Base-by-base conservation (phyloP, 2,797 vertebrate species). In the Selene dorsalis region DNA sequence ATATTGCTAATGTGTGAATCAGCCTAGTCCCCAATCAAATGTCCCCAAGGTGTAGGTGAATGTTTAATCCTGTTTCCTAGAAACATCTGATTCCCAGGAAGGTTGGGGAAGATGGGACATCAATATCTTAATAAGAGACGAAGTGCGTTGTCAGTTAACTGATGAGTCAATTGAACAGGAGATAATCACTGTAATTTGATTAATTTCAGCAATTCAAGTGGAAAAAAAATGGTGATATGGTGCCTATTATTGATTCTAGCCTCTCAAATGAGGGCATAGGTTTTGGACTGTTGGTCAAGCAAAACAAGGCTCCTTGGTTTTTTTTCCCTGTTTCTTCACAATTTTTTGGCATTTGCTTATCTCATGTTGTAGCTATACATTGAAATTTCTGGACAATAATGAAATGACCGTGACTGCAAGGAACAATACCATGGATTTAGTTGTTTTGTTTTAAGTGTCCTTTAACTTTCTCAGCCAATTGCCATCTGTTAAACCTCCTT, bases 401-500 rank as follows among this genome's bases (percentile, higher is more conserved):
- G 32, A 8, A 20, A n/a, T 12, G 1, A 50, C 14, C 48, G 20
- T 5, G 1, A 53, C 20, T 32, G 35, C 1, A 48, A 41, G 5
- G 4, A 39, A 0, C 17, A 55, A 26, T 22, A 22, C 13, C 10
- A 38, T 0, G 2, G 6, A 11, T 38, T 22, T 0, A 1, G 13
- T 38, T n/a, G 9, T 1, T 11, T 22, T 4, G 22, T 4, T 16
- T 4, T n/a, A 69, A 28, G 10, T 53, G 24, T 6, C n/a, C 22
- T 10, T 38, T 32, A 0, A 26, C 28, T 38, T 69, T 45, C 30
- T 59, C 11, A 3, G 22, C 11, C 22, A 57, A 55, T 56, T 74
- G 24, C 61, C 74, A 20, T 74, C 75, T 73, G 39, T 79, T 71
- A 48, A 82, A 82, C 55, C 64, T 60, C 57, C 18, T 80, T 87